A percentile compares a stretch with the other conserved stretches of the same genome.
Conservation (phyloP, 2,113 vertebrate genomes). For the mouse (Mus musculus) region DNA sequence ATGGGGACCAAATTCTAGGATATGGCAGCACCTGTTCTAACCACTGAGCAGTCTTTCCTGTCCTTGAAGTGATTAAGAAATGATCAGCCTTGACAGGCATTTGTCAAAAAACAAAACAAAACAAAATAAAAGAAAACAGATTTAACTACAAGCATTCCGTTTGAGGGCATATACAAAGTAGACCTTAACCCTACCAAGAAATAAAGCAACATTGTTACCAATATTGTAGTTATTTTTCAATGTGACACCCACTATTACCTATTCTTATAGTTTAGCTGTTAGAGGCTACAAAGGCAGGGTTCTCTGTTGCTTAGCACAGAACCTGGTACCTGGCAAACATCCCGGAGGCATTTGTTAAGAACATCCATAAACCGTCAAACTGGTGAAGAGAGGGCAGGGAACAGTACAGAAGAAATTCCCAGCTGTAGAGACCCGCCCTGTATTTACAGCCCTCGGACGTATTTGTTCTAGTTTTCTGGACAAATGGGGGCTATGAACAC, state of each 20-base stretch:
- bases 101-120: background rate
- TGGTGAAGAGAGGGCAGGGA: background rate
- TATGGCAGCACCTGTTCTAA: background rate
- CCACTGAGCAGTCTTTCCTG: background rate
- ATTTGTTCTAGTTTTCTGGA: conserved; percentile 57
- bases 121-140: background rate
- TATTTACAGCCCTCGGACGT: background rate
- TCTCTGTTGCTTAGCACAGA: background rate
- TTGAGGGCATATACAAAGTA: background rate
- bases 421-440: background rate
- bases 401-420: background rate
- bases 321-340: background rate
- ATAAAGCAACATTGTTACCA: background rate
- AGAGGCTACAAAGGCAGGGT: background rate
- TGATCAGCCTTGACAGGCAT: no score
- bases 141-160: background rate
- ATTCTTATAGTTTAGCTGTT: background rate
- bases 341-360: background rate
- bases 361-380: background rate
- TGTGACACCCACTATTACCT: no score
- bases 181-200: background rate
- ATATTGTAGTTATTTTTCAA: background rate
- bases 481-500: background rate
- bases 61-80: background rate
- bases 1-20: background rate